Conservation (phyloP, 2,797 vertebrate genomes). For the Betta splendens region DNA sequence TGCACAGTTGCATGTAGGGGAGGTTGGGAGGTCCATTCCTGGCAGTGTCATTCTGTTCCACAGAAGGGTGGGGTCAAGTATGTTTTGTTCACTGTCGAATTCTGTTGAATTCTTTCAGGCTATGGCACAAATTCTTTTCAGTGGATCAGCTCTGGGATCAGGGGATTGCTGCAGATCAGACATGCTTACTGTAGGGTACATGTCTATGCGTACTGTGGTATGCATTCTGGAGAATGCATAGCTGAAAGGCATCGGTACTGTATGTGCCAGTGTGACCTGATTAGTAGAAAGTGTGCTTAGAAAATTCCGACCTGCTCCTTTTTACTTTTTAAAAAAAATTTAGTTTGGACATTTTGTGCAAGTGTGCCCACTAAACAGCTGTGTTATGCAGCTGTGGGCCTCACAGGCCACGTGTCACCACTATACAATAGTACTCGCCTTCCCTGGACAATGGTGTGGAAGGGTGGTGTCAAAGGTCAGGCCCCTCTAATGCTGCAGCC, state of each 20-base stretch:
- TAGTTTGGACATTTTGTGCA: constrained; percentile 76
- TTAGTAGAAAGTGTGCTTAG: constrained; percentile 64
- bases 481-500: constrained; percentile 67
- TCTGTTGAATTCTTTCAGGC: constrained; percentile 37
- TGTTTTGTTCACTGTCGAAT: constrained; percentile 56
- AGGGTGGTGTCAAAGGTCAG: constrained; percentile 79
- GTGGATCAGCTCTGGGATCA: constrained; percentile 38
- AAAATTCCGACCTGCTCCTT: constrained; percentile 53
- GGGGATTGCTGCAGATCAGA: constrained; percentile 16
- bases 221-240: background rate
- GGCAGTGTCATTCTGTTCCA: constrained; percentile 60
- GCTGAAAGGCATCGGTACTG: constrained; percentile 32
- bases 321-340: constrained; percentile 49
- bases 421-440: constrained; percentile 75
- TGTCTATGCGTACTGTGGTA: constrained; percentile 6
- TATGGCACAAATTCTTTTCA: constrained; percentile 38
- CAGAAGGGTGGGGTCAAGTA: constrained; percentile 72
- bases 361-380: constrained; percentile 81
- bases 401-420: constrained; percentile 75
- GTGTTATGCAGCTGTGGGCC: constrained; percentile 77
- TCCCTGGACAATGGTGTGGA: constrained; percentile 77
- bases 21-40: constrained; percentile 60
- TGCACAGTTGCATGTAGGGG: constrained; percentile 46
- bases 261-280: constrained; percentile 57
- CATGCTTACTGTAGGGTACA: constrained; percentile 9